phyloP scores from a whole-genome alignment of 2,113 vertebrate species.

The Crotalus helleri region DNA sequence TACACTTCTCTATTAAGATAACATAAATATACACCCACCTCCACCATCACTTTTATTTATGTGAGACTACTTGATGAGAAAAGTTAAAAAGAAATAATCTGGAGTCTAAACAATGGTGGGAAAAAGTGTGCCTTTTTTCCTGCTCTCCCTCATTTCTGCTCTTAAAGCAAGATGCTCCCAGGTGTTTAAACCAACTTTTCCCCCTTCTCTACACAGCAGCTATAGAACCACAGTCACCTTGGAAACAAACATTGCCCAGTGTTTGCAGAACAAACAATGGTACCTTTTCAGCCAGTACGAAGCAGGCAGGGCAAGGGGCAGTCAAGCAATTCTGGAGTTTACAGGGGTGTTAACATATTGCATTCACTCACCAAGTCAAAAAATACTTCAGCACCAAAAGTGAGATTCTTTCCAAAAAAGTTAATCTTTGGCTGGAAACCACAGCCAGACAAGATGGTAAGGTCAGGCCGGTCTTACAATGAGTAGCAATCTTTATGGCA shows the following conservation, averaged over 20 bases:
- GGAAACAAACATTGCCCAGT: conserved; percentile 86
- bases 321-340: conserved; percentile 72
- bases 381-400: conserved; percentile 68
- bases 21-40: not conserved
- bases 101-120: not conserved
- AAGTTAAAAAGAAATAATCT: not conserved
- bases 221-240: conserved; percentile 72
- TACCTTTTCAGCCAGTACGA: conserved; percentile 83
- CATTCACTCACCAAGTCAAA: conserved; percentile 70
- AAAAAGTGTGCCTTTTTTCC: not conserved
- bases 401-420: conserved; percentile 49
- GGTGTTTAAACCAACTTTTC: conserved; percentile 68
- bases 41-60: conserved; percentile 21
- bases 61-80: not conserved
- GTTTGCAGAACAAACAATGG: conserved; percentile 95
- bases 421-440: conserved; percentile 67
- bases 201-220: conserved; percentile 69
- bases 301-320: conserved; percentile 80
- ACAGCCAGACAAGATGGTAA: conserved; percentile 54
- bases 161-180: conserved; percentile 74
- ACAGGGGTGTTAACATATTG: conserved; percentile 74
- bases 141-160: conserved; percentile 12
- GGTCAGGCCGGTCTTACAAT: conserved; percentile 56
- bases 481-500: conserved; percentile 39
- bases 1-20: not conserved